A percentile compares a stretch with the other conserved stretches of the same genome.
Evolutionary conservation across 1,140 invertebrate genomes (phyloP).

Genomic region (Spodoptera litura): DNA sequence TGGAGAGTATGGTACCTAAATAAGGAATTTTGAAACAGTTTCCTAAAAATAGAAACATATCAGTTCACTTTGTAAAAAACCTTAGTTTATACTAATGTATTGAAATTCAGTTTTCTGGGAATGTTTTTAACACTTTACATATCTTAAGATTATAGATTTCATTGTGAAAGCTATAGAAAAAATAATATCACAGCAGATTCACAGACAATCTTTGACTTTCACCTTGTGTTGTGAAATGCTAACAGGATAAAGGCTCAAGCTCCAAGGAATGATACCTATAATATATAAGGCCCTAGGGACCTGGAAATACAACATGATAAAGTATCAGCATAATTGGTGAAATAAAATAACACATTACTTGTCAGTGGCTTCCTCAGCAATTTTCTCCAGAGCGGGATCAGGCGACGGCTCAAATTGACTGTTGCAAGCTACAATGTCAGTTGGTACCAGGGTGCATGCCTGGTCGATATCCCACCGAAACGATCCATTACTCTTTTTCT

Average conservation of each 20-base stretch:
- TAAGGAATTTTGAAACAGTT: no score
- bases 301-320: not conserved
- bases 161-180: not conserved
- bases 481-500: slow-evolving; percentile 72
- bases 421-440: slow-evolving; percentile 82
- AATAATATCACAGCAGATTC: not conserved
- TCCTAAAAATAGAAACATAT: no score
- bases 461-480: slow-evolving; percentile 85
- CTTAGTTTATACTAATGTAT: no score
- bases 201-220: not conserved
- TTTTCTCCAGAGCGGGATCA: slow-evolving; percentile 81
- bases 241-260: no score
- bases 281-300: not conserved
- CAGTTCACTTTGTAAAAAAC: no score
- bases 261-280: not conserved
- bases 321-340: not conserved
- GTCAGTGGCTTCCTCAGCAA: slow-evolving; percentile 82
- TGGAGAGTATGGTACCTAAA: no score
- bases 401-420: slow-evolving; percentile 85
- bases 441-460: slow-evolving; percentile 77
- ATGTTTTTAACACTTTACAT: not conserved
- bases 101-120: no score
- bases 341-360: slow-evolving; percentile 63
- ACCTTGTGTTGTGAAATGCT: no score
- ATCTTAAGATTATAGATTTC: not conserved